These are phyloP conservation scores for Megaustenia siamemsis DNA, from an alignment of 2,888 invertebrate genomes.

Conservation along the genomic window DNA sequence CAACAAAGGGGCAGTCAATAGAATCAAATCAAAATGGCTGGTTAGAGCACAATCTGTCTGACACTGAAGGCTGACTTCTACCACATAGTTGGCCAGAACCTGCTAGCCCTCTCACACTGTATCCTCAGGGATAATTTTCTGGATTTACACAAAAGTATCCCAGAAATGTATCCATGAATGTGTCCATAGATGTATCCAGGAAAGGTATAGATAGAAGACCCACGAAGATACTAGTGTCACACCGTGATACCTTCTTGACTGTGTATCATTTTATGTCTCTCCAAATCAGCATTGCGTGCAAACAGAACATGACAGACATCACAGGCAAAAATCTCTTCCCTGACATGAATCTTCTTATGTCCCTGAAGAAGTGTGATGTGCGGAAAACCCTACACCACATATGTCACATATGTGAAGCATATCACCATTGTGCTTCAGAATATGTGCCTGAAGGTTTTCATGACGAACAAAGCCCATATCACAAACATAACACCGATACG, in stretches of 20 bases:
- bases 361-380: slow-evolving; percentile 33
- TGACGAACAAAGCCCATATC: neutral
- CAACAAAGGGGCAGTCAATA: too few species aligned
- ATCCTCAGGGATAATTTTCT: too few species aligned
- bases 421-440: slow-evolving; percentile 4
- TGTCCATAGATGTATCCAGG: too few species aligned
- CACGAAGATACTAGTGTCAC: slow-evolving; percentile 2
- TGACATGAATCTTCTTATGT: neutral
- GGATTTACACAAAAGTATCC: too few species aligned
- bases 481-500: slow-evolving; percentile 11
- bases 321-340: slow-evolving; percentile 10
- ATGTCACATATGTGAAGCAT: slow-evolving; percentile 34
- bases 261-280: slow-evolving; percentile 10
- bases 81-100: too few species aligned
- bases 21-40: too few species aligned
- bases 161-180: too few species aligned
- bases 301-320: slow-evolving; percentile 39
- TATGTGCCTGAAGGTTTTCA: slow-evolving; percentile 8
- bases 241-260: slow-evolving; percentile 7
- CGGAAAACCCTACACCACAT: slow-evolving; percentile 50
- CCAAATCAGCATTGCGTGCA: slow-evolving; percentile 13
- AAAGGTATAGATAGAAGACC: too few species aligned
- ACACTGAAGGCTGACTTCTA: too few species aligned
- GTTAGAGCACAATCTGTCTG: too few species aligned
- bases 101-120: too few species aligned